phyloP scores from a whole-genome alignment of 2,888 invertebrate species.

The Spicauda simplicius region DNA sequence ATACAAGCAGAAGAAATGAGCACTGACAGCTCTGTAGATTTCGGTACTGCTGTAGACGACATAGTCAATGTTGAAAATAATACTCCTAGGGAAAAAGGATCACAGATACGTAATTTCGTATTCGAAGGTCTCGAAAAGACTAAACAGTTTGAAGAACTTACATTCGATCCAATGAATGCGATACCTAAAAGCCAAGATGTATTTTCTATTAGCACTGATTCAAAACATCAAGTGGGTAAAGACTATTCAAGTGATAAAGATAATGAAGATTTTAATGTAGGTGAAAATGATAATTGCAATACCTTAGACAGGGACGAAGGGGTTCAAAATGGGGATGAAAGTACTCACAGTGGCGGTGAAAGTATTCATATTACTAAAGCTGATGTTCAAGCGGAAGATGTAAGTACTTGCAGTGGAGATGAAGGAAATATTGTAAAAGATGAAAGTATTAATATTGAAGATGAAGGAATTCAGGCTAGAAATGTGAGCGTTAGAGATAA shows the following conservation, averaged over 20 bases:
- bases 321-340: no score
- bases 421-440: background rate
- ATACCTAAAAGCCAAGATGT: background rate
- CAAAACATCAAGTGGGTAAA: background rate
- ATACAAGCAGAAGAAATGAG: background rate
- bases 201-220: background rate
- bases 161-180: background rate
- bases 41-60: slow-evolving; percentile 3
- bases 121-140: background rate
- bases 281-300: background rate
- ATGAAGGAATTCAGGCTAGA: no score
- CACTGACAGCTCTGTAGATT: slow-evolving; percentile 10
- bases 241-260: background rate
- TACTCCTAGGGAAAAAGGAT: background rate
- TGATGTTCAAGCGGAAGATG: background rate
- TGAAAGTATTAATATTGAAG: no score
- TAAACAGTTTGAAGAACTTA: background rate
- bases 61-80: slow-evolving; percentile 5
- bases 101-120: background rate
- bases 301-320: no score
- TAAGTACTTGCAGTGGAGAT: background rate
- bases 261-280: background rate
- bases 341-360: no score
- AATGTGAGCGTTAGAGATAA: no score
- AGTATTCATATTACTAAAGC: no score